Percentiles rank a stretch among this genome's conserved stretches.
These are phyloP conservation scores for Cecropterus lyciades DNA, from an alignment of 1,140 invertebrate genomes.

Conservation along the genomic window DNA sequence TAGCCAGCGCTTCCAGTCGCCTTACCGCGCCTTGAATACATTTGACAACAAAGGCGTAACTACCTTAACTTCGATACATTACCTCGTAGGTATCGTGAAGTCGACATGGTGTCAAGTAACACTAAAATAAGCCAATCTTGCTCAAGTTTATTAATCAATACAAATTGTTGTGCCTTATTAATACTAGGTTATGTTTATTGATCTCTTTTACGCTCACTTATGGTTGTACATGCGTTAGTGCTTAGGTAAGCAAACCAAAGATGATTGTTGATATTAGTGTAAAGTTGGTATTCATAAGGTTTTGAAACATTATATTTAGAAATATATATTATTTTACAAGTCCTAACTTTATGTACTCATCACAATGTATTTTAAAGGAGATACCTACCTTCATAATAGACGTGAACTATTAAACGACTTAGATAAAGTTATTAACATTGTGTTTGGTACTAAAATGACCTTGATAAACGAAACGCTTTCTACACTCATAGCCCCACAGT, in stretches of 20 bases:
- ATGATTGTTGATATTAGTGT: conserved; percentile 1
- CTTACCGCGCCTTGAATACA: conserved; percentile 55
- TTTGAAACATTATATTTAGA: background rate
- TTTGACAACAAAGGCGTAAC: background rate
- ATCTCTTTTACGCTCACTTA: conserved; percentile 25
- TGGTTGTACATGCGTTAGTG: conserved; percentile 19
- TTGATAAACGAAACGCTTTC: too few relatives aligned
- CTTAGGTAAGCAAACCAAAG: conserved; percentile 18
- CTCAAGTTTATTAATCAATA: conserved; percentile 17
- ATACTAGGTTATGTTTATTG: conserved; percentile 15
- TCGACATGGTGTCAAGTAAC: background rate
- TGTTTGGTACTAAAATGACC: too few relatives aligned
- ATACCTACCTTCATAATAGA: too few relatives aligned
- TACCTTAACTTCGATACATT: background rate
- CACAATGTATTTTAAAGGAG: too few relatives aligned
- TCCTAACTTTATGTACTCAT: background rate
- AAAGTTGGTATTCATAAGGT: background rate
- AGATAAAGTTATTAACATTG: too few relatives aligned
- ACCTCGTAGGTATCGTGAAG: conserved; percentile 2
- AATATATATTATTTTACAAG: too few relatives aligned
- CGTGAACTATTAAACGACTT: too few relatives aligned
- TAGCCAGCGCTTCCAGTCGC: conserved; percentile 72
- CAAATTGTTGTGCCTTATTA: conserved; percentile 5
- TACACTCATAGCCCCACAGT: too few relatives aligned
- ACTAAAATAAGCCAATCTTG: conserved; percentile 7